Evolutionary conservation across 2,888 invertebrate species (phyloP), one percentile per base, ranked within the genome.

Genomic region (Caradrina clavipalpis): DNA sequence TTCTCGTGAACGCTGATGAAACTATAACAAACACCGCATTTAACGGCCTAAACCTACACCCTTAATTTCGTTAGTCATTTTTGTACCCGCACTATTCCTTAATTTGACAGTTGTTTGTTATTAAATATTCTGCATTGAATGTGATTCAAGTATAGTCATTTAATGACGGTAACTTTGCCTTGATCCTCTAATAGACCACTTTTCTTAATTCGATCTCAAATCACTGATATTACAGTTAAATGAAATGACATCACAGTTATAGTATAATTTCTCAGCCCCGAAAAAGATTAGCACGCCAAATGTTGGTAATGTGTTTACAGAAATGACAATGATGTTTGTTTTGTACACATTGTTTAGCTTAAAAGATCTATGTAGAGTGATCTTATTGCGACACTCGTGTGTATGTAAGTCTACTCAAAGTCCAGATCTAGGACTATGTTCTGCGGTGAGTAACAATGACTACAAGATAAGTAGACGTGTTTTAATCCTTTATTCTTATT

Each of bases 381-480:
- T 59, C 31, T 47, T 53, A 74, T 74, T 73, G 59, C 50, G 58
- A 58, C 49, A 69, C 19, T 31, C 45, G 6, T 13, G 11, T 39
- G 39, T 35, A 19, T 6, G 11, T 35, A 26, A 42, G 26, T 39
- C 26, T 26, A 26, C 19, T 21, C 15, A 13, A 53, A 69, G 19
- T 17, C n/a, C n/a, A 75, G 50, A 75, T 69, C 62, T 62, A 58
- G 50, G 54, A 69, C 50, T 50, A 45, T 69, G 26, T 4, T 59
- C 10, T 74, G 69, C 31, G 56, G 60, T 47, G 31, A 73, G 60
- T 4, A 26, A 26, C 26, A 26, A 49, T 51, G 57, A 56, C 69
- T 31, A 22, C 22, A 35, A 21, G 22, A 50, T 42, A 22, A 47
- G 21, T 35, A 50, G 39, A 19, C 45, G 39, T 31, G 42, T 61